Percentiles rank a stretch among this genome's conserved stretches.
Evolutionary conservation across 2,797 vertebrate genomes (phyloP).

Genomic region (Hemitrygon akajei): DNA sequence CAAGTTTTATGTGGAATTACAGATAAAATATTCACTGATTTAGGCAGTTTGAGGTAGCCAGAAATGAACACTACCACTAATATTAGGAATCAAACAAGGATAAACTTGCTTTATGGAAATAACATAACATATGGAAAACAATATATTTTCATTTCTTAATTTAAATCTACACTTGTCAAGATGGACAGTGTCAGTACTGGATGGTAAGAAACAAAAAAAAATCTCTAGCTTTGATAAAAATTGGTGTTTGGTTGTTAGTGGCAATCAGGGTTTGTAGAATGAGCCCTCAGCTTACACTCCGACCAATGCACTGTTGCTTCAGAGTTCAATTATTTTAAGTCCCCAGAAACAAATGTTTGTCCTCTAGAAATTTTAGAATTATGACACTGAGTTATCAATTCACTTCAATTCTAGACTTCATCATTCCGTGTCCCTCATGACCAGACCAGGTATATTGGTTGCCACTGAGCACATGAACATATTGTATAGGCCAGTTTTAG

Average conservation of each 20-base stretch:
- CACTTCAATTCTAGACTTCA: neutral
- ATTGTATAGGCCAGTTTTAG: neutral
- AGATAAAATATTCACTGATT: conserved; percentile 27
- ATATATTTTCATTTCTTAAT: neutral
- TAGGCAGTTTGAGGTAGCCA: neutral
- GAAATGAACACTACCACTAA: conserved; percentile 4
- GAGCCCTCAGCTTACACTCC: too few relatives aligned
- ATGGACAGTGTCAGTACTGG: neutral
- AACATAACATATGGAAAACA: neutral
- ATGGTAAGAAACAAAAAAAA: neutral
- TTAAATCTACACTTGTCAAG: neutral
- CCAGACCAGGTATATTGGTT: neutral
- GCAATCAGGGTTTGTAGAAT: too few relatives aligned
- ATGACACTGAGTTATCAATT: too few relatives aligned
- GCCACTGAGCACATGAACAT: neutral
- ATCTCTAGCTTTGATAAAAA: neutral
- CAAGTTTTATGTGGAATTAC: conserved; percentile 11
- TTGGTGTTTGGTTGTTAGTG: too few relatives aligned
- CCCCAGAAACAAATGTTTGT: too few relatives aligned
- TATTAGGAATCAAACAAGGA: conserved; percentile 5
- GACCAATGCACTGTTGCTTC: too few relatives aligned
- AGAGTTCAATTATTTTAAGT: too few relatives aligned
- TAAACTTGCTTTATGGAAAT: neutral
- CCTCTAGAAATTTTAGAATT: neutral
- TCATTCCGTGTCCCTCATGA: neutral